These are phyloP conservation scores for Zeus faber DNA, from an alignment of 2,113 vertebrate genomes.

Conservation along the genomic window DNA sequence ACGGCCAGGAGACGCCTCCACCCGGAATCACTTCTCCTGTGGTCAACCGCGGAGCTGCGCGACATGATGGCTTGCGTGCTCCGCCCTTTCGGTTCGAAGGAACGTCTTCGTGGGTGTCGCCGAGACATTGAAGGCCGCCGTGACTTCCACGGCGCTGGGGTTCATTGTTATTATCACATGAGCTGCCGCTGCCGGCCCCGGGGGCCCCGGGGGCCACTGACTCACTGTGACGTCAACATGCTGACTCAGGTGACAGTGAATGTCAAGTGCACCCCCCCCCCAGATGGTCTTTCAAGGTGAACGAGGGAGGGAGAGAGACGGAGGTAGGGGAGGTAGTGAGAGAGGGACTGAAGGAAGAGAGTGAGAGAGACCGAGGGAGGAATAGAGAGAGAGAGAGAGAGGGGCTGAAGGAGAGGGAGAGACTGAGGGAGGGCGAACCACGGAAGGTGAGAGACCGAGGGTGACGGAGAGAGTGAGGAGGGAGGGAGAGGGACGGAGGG, in stretches of 20 bases:
- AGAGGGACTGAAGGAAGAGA: constrained; percentile 8
- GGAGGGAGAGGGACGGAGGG: no score
- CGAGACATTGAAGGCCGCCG: no score
- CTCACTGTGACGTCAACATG: constrained; percentile 20
- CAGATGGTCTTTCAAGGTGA: constrained; percentile 32
- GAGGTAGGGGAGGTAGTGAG: neutral
- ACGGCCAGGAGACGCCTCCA: neutral
- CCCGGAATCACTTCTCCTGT: neutral
- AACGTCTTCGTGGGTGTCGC: neutral
- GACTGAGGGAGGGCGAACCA: neutral
- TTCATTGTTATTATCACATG: no score
- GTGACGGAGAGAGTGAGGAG: neutral
- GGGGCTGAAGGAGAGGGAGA: constrained; percentile 4
- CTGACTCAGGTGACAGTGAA: constrained; percentile 32
- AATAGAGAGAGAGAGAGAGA: constrained; percentile 4
- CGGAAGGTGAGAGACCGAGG: constrained; percentile 19
- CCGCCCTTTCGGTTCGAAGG: no score
- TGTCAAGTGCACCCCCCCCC: constrained; percentile 26
- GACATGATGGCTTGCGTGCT: neutral
- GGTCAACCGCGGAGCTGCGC: neutral
- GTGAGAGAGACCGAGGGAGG: constrained; percentile 3
- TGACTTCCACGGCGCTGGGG: neutral
- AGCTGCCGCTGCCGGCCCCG: no score
- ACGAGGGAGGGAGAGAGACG: constrained; percentile 14
- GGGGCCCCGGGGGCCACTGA: constrained; percentile 13